Evolutionary conservation across 2,888 invertebrate genomes (phyloP).

Genomic region (Octonoba sinensis): DNA sequence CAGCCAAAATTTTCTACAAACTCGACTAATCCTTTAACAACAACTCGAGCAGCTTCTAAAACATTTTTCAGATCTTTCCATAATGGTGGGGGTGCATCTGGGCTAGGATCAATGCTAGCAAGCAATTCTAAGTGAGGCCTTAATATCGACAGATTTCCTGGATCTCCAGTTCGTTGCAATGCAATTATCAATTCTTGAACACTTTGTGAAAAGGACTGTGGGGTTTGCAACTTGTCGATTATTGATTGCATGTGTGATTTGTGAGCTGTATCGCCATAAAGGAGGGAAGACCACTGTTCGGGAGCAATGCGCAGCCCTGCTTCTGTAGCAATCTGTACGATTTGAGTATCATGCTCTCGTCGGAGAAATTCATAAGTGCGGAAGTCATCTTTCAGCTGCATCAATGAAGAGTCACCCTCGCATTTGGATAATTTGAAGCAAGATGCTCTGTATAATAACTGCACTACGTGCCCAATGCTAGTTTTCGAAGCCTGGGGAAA

Average conservation of each 20-base stretch:
- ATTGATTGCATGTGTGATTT: slow-evolving; percentile 95
- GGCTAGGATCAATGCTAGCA: slow-evolving; percentile 87
- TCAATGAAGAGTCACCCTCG: slow-evolving; percentile 95
- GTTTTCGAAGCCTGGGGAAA: slow-evolving; percentile 98
- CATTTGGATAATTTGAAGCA: slow-evolving; percentile 98
- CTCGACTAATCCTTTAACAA: slow-evolving; percentile 83
- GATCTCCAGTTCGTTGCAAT: slow-evolving; percentile 89
- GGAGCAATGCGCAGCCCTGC: slow-evolving; percentile 96
- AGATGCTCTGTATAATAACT: slow-evolving; percentile 95
- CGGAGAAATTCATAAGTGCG: slow-evolving; percentile 92
- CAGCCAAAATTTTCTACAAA: slow-evolving; percentile 83
- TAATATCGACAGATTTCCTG: slow-evolving; percentile 83
- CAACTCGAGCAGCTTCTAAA: slow-evolving; percentile 72
- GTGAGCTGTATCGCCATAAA: slow-evolving; percentile 95
- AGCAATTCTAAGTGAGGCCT: slow-evolving; percentile 85
- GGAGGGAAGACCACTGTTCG: slow-evolving; percentile 96
- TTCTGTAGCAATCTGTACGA: slow-evolving; percentile 97
- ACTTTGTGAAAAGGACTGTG: slow-evolving; percentile 88
- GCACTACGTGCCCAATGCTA: slow-evolving; percentile 98
- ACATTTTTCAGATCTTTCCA: slow-evolving; percentile 71
- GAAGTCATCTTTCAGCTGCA: slow-evolving; percentile 98
- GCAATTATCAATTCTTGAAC: slow-evolving; percentile 92
- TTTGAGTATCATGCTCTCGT: slow-evolving; percentile 97
- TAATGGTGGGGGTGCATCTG: slow-evolving; percentile 72
- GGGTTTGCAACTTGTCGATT: slow-evolving; percentile 82